These are phyloP conservation scores for Protophormia terraenovae DNA, from an alignment of 2,888 invertebrate species.

Conservation along the genomic window DNA sequence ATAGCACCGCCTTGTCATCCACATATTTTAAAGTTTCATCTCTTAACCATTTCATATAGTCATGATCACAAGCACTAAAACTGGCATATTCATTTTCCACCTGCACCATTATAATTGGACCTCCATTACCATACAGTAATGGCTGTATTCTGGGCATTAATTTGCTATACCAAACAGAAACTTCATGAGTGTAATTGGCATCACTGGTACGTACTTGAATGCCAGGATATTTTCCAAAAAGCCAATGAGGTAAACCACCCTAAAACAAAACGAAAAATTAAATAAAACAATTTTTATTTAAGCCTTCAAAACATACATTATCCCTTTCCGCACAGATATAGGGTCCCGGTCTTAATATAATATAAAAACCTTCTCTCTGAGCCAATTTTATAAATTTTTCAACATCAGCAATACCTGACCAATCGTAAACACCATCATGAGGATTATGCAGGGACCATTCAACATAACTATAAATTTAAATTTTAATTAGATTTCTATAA, in stretches of 20 bases:
- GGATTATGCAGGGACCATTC: constrained; percentile 95
- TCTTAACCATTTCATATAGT: constrained; percentile 86
- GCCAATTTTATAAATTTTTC: constrained; percentile 87
- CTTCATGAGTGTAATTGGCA: constrained; percentile 82
- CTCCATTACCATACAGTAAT: constrained; percentile 86
- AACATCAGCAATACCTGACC: constrained; percentile 86
- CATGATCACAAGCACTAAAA: constrained; percentile 86
- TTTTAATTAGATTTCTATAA: background rate
- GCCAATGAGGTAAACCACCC: constrained; percentile 91
- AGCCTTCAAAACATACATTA: constrained; percentile 79
- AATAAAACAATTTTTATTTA: background rate
- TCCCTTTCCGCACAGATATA: constrained; percentile 97
- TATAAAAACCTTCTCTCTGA: constrained; percentile 88
- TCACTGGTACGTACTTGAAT: constrained; percentile 86
- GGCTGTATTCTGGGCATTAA: constrained; percentile 82
- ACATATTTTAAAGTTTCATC: constrained; percentile 83
- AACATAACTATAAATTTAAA: constrained; percentile 85
- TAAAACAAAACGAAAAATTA: constrained; percentile 75
- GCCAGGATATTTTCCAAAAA: constrained; percentile 83
- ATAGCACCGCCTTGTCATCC: constrained; percentile 84
- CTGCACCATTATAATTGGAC: constrained; percentile 93
- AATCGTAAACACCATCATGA: constrained; percentile 85
- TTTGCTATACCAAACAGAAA: constrained; percentile 82
- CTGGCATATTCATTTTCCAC: constrained; percentile 96
- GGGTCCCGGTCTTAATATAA: constrained; percentile 92